Percentiles rank a stretch among this genome's conserved stretches.
phyloP scores from a whole-genome alignment of 2,113 vertebrate species.

The Corvus hawaiiensis region DNA sequence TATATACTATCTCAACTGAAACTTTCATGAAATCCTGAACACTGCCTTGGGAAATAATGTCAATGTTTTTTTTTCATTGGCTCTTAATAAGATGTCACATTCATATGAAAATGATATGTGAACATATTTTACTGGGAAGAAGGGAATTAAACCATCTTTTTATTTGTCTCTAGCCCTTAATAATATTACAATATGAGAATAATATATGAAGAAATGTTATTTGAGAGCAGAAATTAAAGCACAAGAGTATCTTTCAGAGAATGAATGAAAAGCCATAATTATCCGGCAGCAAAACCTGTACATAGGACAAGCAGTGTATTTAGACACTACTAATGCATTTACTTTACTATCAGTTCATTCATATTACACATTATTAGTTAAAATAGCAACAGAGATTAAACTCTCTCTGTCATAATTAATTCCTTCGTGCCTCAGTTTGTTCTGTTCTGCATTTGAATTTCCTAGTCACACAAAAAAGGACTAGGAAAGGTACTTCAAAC shows the following conservation, averaged over 20 bases:
- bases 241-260: background rate
- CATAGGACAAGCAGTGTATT: background rate
- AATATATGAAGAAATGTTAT: background rate
- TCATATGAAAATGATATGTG: background rate
- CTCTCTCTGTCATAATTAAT: background rate
- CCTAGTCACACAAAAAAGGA: background rate
- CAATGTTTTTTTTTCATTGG: background rate
- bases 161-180: constrained; percentile 22
- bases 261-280: background rate
- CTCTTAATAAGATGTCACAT: constrained; percentile 2
- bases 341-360: background rate
- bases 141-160: background rate
- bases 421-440: background rate
- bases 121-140: background rate
- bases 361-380: background rate
- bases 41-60: constrained; percentile 35
- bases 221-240: background rate
- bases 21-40: background rate
- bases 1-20: background rate
- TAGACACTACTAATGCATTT: background rate
- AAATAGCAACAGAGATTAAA: background rate
- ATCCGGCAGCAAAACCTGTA: background rate
- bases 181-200: background rate
- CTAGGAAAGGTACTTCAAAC: background rate
- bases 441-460: background rate